phyloP scores from a whole-genome alignment of 2,888 invertebrate genomes.

The Amiota minor region DNA sequence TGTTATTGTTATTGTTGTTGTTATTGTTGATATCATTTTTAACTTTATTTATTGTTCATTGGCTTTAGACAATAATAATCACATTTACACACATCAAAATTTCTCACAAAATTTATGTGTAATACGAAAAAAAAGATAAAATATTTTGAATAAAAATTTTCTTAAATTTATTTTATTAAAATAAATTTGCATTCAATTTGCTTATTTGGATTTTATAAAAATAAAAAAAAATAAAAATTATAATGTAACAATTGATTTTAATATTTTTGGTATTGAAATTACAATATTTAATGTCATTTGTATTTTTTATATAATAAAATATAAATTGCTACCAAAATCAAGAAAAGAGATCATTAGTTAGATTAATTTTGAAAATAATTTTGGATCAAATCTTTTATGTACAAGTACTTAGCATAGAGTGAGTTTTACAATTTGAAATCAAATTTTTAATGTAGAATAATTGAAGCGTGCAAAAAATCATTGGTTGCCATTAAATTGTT shows the following conservation, averaged over 20 bases:
- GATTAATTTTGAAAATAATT: no score
- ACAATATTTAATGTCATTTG: no score
- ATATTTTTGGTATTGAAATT: no score
- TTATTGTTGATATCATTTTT: conserved; percentile 12
- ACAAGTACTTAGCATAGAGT: not conserved
- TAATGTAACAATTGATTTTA: no score
- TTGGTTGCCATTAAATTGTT: conserved; percentile 25
- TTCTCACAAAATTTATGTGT: not conserved
- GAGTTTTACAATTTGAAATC: no score
- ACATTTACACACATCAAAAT: not conserved
- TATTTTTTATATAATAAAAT: not conserved
- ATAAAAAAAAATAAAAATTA: no score
- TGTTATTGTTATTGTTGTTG: conserved; percentile 8
- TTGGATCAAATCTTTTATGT: no score
- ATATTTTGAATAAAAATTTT: no score
- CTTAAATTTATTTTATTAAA: no score
- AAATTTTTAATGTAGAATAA: conserved; percentile 37
- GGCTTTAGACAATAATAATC: not conserved
- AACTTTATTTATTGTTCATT: conserved; percentile 26
- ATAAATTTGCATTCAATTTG: no score
- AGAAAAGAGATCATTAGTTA: not conserved
- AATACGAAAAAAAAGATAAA: not conserved
- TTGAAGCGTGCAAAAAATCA: conserved; percentile 61
- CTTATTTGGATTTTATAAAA: no score
- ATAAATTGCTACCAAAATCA: not conserved